Percentiles rank a stretch among this genome's conserved stretches.
Conservation (phyloP, 1,140 invertebrate species). For the Aleiodes sp. region DNA sequence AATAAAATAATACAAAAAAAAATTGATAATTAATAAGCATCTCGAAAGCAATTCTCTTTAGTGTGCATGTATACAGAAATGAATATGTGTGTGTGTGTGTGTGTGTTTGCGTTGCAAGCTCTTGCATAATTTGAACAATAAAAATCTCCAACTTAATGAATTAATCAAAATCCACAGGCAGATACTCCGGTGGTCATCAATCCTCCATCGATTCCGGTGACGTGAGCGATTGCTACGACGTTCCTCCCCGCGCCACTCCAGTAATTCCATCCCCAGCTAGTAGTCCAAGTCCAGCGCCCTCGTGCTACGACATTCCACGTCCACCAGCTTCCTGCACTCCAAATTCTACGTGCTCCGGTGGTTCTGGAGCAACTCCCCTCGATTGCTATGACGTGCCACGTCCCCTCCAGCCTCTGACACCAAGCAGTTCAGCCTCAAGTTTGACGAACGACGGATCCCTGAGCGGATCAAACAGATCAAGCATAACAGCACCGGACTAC, state of each 20-base stretch:
- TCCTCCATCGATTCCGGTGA: conserved; percentile 56
- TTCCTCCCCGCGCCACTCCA: conserved; percentile 71
- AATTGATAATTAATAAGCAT: no score
- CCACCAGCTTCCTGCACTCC: conserved; percentile 60
- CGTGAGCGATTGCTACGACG: conserved; percentile 70
- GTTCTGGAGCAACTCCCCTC: conserved; percentile 55
- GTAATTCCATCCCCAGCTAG: conserved; percentile 64
- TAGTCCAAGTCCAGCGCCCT: conserved; percentile 58
- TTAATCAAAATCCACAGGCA: conserved; percentile 46
- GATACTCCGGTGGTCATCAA: conserved; percentile 50
- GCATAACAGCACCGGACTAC: conserved; percentile 70
- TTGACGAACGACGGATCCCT: conserved; percentile 68
- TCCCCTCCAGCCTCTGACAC: conserved; percentile 67
- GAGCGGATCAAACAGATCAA: conserved; percentile 63
- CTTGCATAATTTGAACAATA: background rate
- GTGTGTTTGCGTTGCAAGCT: no score
- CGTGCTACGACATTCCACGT: conserved; percentile 67
- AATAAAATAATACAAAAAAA: no score
- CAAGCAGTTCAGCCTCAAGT: conserved; percentile 70
- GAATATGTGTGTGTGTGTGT: no score
- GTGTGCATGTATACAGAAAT: no score
- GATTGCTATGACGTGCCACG: conserved; percentile 69
- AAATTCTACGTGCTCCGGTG: conserved; percentile 60
- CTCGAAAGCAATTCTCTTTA: no score
- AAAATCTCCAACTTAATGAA: no score